Evolutionary conservation across 2,113 vertebrate genomes (phyloP), one percentile per base, ranked within the genome.

Genomic region (Melanerpes formicivorus): DNA sequence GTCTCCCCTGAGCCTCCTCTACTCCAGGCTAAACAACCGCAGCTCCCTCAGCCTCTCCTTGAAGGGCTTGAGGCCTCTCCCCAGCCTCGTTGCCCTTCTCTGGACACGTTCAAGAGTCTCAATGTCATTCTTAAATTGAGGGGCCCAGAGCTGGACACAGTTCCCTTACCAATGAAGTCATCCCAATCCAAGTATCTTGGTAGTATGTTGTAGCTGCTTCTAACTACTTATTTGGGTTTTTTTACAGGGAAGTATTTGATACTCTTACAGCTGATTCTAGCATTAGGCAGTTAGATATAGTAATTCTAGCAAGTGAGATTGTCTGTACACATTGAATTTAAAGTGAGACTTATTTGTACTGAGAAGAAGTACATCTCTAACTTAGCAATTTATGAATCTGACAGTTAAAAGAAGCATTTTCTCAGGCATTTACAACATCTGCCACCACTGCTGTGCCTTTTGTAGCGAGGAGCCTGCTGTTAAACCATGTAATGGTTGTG

Each of bases 401-500:
- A 16, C 44, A 29, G 26, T 37, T 37, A 14, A 16, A 34, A 30
- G 21, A 34, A 30, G 21, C 22, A 1, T 59, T 82, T 87, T 30
- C 29, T 52, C 6, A 19, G 21, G 1, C 21, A 52, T 26, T 60
- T 70, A 29, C 71, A 60, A 40, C 63, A 14, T 6, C 3, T 84
- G 63, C 7, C 34, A 16, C 1, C 6, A 2, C 17, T 77, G 55
- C 34, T 50, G 10, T 3, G 4, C 4, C 29, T 40, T 71, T 30
- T 32, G 54, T 55, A 21, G 9, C 14, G 29, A 44, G 17, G 40
- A 69, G 25, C 54, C 26, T 58, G 63, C 59, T 66, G 3, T 60
- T 67, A 1, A 16, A 7, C 27, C 10, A 2, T 13, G 4, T 59
- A 5, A 29, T 6, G 3, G 26, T 23, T 83, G 2, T 4, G 4